A percentile compares a stretch with the other conserved stretches of the same genome.
Conservation (phyloP, 2,113 vertebrate genomes). For the Triplophysa rosa region DNA sequence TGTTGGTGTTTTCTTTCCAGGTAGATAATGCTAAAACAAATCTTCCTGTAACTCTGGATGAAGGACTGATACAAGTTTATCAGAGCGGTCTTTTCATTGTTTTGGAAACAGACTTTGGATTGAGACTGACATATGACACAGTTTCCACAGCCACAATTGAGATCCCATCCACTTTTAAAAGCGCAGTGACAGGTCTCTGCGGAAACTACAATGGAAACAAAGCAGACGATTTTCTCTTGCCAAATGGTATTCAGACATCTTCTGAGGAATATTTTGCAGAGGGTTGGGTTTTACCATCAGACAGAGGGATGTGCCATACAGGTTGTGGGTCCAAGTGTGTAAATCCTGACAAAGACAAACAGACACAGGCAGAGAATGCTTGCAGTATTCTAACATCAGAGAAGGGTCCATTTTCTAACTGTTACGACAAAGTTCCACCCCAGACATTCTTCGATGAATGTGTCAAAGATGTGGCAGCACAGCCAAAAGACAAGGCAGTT, state of each 20-base stretch:
- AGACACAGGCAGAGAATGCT: neutral
- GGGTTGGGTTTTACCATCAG: constrained; percentile 52
- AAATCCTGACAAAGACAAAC: neutral
- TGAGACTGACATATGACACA: constrained; percentile 59
- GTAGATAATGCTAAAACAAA: constrained; percentile 43
- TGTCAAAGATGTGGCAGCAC: constrained; percentile 48
- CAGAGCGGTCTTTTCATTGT: constrained; percentile 37
- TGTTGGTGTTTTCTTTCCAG: constrained; percentile 46
- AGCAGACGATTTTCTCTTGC: constrained; percentile 59
- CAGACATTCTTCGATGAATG: constrained; percentile 54
- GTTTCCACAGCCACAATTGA: constrained; percentile 44
- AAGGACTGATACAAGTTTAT: constrained; percentile 48
- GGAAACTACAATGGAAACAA: constrained; percentile 63
- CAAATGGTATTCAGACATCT: constrained; percentile 20
- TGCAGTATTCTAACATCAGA: constrained; percentile 56
- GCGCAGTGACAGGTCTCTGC: constrained; percentile 58
- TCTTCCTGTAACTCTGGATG: constrained; percentile 43
- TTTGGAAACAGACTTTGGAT: constrained; percentile 59
- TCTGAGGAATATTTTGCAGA: constrained; percentile 36
- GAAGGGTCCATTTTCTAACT: constrained; percentile 59
- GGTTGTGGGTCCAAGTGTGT: constrained; percentile 46
- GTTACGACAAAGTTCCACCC: constrained; percentile 49
- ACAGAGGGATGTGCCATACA: constrained; percentile 35
- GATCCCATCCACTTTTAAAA: constrained; percentile 56
- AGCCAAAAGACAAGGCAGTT: neutral